A percentile compares a stretch with the other conserved stretches of the same genome.
Conservation (phyloP, 2,888 invertebrate genomes). For the Bombylius major region DNA sequence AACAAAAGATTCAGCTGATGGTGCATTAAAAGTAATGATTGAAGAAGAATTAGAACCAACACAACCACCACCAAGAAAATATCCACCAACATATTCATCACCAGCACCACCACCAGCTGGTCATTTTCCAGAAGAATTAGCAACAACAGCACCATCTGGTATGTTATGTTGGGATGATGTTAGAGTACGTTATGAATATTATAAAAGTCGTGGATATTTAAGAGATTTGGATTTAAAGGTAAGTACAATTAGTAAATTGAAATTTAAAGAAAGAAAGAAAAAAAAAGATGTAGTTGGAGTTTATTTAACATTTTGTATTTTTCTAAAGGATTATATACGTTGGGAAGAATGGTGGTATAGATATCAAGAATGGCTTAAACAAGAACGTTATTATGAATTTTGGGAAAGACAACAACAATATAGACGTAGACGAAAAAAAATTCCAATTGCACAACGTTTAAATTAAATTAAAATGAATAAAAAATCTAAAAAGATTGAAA, state of each 20-base stretch:
- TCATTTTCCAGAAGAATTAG: slow-evolving; percentile 65
- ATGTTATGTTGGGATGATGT: slow-evolving; percentile 82
- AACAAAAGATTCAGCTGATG: slow-evolving; percentile 61
- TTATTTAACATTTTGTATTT: slow-evolving; percentile 18
- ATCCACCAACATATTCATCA: slow-evolving; percentile 41
- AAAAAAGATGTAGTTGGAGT: neutral
- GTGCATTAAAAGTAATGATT: slow-evolving; percentile 64
- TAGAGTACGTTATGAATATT: slow-evolving; percentile 75
- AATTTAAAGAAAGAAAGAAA: neutral
- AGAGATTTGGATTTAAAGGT: slow-evolving; percentile 46
- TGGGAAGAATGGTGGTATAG: slow-evolving; percentile 92
- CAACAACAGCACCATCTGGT: slow-evolving; percentile 55
- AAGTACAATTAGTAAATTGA: neutral
- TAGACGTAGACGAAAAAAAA: slow-evolving; percentile 34
- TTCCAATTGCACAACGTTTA: slow-evolving; percentile 35
- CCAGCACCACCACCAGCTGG: slow-evolving; percentile 58
- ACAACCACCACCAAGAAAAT: too few species aligned
- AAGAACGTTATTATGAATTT: slow-evolving; percentile 38
- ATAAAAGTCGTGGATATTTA: slow-evolving; percentile 75
- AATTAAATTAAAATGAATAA: slow-evolving; percentile 21
- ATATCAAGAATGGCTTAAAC: slow-evolving; percentile 80
- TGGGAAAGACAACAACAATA: slow-evolving; percentile 37
- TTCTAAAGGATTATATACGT: slow-evolving; percentile 65
- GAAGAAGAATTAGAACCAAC: slow-evolving; percentile 46
- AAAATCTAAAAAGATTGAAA: neutral